Conservation (phyloP, 2,113 vertebrate species). For the Poeciliopsis occidentalis region DNA sequence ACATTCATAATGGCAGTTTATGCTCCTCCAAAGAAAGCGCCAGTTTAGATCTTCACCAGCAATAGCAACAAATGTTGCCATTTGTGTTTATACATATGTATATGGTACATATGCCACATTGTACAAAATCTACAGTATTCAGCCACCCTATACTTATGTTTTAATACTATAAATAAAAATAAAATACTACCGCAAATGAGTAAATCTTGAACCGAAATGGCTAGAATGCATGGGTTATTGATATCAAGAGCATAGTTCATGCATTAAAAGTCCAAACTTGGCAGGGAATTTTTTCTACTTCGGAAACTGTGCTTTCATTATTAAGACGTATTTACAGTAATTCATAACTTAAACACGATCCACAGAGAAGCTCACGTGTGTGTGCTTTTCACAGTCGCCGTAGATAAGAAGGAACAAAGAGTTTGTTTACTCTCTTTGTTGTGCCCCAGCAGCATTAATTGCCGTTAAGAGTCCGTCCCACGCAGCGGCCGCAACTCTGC, state of each 20-base stretch:
- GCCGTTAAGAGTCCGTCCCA: conserved; percentile 21
- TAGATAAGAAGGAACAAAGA: conserved; percentile 19
- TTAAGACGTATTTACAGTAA: conserved; percentile 20
- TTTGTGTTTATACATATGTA: too few species aligned
- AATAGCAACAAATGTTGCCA: too few species aligned
- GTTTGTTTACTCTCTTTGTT: conserved; percentile 1
- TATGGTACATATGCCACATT: not conserved
- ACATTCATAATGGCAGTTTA: too few species aligned
- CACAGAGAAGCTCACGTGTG: conserved; percentile 11
- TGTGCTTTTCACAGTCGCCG: conserved; percentile 29
- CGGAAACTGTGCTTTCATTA: conserved; percentile 18
- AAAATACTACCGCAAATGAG: conserved; percentile 29
- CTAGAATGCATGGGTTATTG: not conserved
- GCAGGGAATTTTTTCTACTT: not conserved
- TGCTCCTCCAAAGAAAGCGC: too few species aligned
- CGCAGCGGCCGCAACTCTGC: not conserved
- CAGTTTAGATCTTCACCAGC: too few species aligned
- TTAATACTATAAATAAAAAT: conserved; percentile 28
- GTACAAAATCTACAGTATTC: conserved; percentile 27
- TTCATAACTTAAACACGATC: conserved; percentile 12
- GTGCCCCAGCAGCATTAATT: conserved; percentile 22
- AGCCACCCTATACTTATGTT: not conserved
- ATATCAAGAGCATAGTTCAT: conserved; percentile 33
- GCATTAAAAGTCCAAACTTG: conserved; percentile 29
- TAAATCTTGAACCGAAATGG: conserved; percentile 1